Evolutionary conservation across 2,113 vertebrate genomes (phyloP), one percentile per base, ranked within the genome.

Genomic region (Desmodus rotundus): DNA sequence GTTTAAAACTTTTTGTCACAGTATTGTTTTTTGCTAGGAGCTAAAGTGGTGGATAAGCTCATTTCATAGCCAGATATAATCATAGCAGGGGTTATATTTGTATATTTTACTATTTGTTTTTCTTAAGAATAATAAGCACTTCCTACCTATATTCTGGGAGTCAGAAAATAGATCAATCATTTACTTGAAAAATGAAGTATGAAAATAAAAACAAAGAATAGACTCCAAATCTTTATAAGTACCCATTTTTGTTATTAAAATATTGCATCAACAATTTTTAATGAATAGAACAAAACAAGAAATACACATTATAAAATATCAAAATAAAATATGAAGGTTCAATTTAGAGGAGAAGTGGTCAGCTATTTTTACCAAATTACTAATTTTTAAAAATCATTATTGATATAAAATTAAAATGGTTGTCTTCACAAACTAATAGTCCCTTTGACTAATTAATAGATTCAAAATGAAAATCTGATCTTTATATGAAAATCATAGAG

Each of bases 71-170:
- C 24, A 88, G 38, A 93, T 95, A 87, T 54, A 94, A 77, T 56
- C 2, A 0, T 4, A 15, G 41, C 22, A 87, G 26, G 50, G 10
- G 2, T 83, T 47, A 43, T 67, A 54, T 63, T 52, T 80, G 1
- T 7, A 72, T 77, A 88, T 88, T 54, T 90, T 92, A 61, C 26
- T 65, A n/a, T 70, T 56, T 78, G 5, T 89, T 93, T 15, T 87
- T 97, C n/a, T 82, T 9, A 73, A 88, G 41, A 89, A 72, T 82
- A 94, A 78, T 67, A 70, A 85, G 38, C 11, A 91, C 85, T 73
- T 43, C 4, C 6, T 61, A 70, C 0, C 10, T 81, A 24, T 72
- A 58, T 56, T 84, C 5, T 58, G 15, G 36, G 11, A 85, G 13
- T 52, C 43, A 58, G 50, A 88, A 89, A 82, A 93, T 1, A 65